Evolutionary conservation across 2,113 vertebrate genomes (phyloP), one percentile per base, ranked within the genome.

Genomic region (Globicephala melas): DNA sequence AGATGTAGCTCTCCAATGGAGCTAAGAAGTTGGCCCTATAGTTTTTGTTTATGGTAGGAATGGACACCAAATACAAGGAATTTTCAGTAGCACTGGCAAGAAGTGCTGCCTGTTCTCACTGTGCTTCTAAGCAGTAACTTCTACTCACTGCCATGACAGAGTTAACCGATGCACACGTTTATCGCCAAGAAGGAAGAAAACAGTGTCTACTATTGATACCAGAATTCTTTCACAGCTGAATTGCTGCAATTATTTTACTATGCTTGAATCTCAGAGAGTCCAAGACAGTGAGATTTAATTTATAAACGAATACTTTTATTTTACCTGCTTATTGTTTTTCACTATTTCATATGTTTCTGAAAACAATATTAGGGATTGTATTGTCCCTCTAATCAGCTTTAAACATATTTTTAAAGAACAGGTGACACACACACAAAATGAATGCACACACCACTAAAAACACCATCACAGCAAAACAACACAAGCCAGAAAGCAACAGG

Each of bases 391-490:
- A 31, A 68, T 60, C 15, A 68, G 62, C 28, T 68, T 76, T 47
- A 50, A 68, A 80, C 1, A 1, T 65, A 86, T 60, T 93, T 77
- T 91, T 44, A 58, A 85, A 77, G 33, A 63, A 65, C 5, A 86
- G 53, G 53, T 17, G n/a, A 81, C 55, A 96, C 38, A 96, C 58
- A 96, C 87, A 98, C 25, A 96, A 11, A 89, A 96, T 88, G 79
- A 84, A 92, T 89, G 36, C 80, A 97, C 96, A 96, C 71, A 89
- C 95, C 87, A 95, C 82, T 36, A 67, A 74, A 94, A 97, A 98
- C 93, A 97, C 94, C 80, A 87, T 2, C 86, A 98, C 98, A 96
- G 97, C 97, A 97, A 73, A n/a, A 97, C 79, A 74, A 98, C 93
- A 98, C 67, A 67, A 97, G 94, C 18, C 20, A 79, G n/a, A 81